A percentile compares a stretch with the other conserved stretches of the same genome.
Conservation (phyloP, 1,140 invertebrate genomes). For the Apis cerana region DNA sequence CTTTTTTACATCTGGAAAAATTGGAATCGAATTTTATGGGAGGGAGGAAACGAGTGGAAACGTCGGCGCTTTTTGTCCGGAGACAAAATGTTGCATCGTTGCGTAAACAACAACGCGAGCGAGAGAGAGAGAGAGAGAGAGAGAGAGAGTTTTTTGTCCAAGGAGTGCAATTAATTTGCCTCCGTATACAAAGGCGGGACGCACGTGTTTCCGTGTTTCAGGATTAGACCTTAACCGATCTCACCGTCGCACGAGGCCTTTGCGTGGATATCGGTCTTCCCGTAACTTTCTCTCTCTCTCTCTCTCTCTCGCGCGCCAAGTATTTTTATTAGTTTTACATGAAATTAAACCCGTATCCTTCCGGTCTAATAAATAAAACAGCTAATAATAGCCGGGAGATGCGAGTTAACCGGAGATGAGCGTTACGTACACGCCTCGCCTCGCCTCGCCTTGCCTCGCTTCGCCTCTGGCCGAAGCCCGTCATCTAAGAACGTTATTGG, state of each 20-base stretch:
- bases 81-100: no score
- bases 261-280: conserved; percentile 49
- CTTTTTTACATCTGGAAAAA: no score
- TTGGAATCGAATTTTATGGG: no score
- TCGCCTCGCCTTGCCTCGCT: background rate
- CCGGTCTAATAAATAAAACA: conserved; percentile 53
- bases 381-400: conserved; percentile 41
- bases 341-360: conserved; percentile 53
- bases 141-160: conserved; percentile 12
- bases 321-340: conserved; percentile 55
- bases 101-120: background rate
- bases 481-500: conserved; percentile 42
- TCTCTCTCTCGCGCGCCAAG: conserved; percentile 27
- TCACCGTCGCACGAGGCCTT: conserved; percentile 25
- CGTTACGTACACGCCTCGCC: conserved; percentile 12
- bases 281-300: conserved; percentile 43
- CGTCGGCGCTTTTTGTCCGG: no score
- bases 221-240: conserved; percentile 39
- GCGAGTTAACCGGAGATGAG: conserved; percentile 10
- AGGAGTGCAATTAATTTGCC: conserved; percentile 33
- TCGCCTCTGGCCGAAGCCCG: background rate
- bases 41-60: no score
- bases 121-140: no score
- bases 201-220: conserved; percentile 19
- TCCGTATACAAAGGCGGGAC: conserved; percentile 38